Base-by-base conservation (phyloP, 2,113 vertebrate genomes). In the Tinamus guttatus region DNA sequence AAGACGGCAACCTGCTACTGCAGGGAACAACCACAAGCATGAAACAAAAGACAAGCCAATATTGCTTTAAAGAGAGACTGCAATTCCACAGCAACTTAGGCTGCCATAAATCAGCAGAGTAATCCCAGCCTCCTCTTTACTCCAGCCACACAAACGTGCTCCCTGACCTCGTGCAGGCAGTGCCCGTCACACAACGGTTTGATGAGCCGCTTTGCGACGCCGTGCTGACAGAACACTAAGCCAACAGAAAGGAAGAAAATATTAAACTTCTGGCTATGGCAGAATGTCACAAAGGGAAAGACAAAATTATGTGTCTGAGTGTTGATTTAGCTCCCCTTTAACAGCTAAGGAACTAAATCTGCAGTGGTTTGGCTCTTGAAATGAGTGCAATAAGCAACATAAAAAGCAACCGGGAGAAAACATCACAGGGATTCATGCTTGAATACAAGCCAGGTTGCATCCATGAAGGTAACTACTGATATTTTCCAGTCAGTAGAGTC, bases 281-380 rank as follows among this genome's bases (percentile, higher is more conserved):
- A 94, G 40, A 4, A 15, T 28, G 24, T 41, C 77, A 83, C 62
- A 69, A 79, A 52, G 13, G 5, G 24, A 65, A 69, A 85, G 28
- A 32, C 18, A 63, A n/a, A 87, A 87, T 0, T 0, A 69, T 49
- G 32, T 0, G 0, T 59, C 14, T 69, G 2, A 0, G 24, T 28
- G 24, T 36, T 40, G 74, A 45, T 85, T 87, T 68, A 68, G 70
- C 27, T 81, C 34, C 56, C 30, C 32, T 79, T 82, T 64, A 74
- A 45, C 41, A 87, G 8, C 47, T 51, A 51, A 14, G 58, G 28
- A 87, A 27, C 32, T 52, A 13, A 11, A 68, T 12, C 5, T 71
- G 62, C 32, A 63, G 58, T 17, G 34, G 32, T 40, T 78, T 92
- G 56, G 47, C 20, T 85, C 76, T 82, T 38, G 32, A 38, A 94